Evolutionary conservation across 2,797 vertebrate species (phyloP), one percentile per base, ranked within the genome.

Genomic region (Tapirus indicus): DNA sequence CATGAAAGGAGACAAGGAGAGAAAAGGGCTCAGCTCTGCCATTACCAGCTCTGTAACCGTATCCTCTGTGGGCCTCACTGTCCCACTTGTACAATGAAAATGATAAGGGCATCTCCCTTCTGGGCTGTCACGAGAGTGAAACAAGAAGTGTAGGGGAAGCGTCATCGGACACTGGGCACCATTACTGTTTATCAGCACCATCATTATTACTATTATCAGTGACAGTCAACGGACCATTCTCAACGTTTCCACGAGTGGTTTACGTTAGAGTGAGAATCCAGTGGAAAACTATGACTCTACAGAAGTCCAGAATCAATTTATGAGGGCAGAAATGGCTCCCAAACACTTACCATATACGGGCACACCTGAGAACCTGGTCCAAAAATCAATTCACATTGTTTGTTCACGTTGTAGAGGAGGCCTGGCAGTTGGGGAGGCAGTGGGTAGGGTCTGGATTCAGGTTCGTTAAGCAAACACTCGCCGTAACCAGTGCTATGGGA

Each of bases 371-470:
- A 99, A 97, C 99, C 99, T 0, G 99, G 99, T 98, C 99, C 99
- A 98, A 99, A 99, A 99, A 99, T 99, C 98, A 99, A 98, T 99
- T 99, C 99, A 98, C 99, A 99, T 98, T 99, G 99, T 99, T 99
- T 99, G 98, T 99, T 99, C 99, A 99, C 99, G 13, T 99, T 99
- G 99, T 99, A 99, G 97, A 99, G 99, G 97, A 99, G 98, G 95
- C 99, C 99, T 0, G 99, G 99, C 97, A 99, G 99, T 98, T 99
- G 99, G 97, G 99, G 99, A 97, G 99, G 99, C 98, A 99, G 98
- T 49, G 98, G 96, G 98, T 99, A 99, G 10, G 99, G 99, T 99
- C 99, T 99, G 98, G 99, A 99, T 98, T 99, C 97, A 68, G 99
- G 99, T 98, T 99, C 99, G 90, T 99, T 99, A n/a, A 99, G 99